phyloP scores from a whole-genome alignment of 2,113 vertebrate genomes.

The Todiramphus saurophagus region DNA sequence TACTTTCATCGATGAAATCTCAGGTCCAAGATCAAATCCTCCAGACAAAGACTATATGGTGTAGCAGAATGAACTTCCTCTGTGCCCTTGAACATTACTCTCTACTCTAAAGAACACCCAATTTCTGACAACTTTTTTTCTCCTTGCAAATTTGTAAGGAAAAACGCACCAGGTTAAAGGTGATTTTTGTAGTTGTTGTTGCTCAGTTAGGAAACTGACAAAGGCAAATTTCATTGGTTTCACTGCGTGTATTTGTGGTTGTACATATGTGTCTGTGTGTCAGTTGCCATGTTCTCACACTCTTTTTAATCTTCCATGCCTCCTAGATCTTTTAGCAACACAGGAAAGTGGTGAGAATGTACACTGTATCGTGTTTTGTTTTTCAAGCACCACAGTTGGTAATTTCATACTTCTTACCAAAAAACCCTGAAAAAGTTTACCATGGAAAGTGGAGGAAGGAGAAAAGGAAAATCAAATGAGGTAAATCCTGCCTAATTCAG shows the following conservation, averaged over 20 bases:
- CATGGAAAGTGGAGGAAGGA: background rate
- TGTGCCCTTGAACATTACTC: background rate
- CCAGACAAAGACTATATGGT: background rate
- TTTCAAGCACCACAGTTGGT: background rate
- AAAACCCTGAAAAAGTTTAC: background rate
- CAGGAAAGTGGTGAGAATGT: background rate
- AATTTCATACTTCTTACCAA: background rate
- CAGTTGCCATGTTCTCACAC: background rate
- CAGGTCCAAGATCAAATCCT: background rate
- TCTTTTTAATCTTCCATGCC: background rate
- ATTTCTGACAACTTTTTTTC: background rate
- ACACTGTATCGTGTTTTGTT: background rate
- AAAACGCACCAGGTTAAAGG: background rate
- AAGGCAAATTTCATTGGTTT: background rate
- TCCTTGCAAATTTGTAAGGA: background rate
- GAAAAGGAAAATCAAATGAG: background rate
- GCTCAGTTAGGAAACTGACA: background rate
- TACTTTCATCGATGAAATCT: background rate
- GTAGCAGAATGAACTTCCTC: background rate
- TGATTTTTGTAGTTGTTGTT: background rate
- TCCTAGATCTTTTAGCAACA: background rate
- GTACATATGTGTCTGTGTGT: background rate
- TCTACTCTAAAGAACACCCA: background rate
- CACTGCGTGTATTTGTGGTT: background rate
- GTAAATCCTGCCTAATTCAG: background rate